phyloP scores from a whole-genome alignment of 37 sponge, comb jelly and placozoan species.

The Hexactinellida sp. region DNA sequence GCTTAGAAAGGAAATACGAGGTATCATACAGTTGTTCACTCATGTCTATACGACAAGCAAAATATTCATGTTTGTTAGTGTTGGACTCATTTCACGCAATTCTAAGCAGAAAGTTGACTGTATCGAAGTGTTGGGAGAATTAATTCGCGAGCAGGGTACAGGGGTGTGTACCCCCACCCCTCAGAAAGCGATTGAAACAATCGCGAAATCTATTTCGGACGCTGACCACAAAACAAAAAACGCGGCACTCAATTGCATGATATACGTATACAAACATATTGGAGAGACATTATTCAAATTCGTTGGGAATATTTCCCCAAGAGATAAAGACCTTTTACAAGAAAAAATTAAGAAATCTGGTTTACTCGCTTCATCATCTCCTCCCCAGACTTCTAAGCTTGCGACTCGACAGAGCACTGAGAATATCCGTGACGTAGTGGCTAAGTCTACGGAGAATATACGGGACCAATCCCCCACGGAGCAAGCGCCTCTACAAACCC shows the following conservation, averaged over 20 bases:
- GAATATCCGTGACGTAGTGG: not conserved
- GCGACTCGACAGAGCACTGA: not conserved
- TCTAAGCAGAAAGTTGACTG: conserved; percentile 40
- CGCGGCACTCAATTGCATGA: conserved; percentile 83
- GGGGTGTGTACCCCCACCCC: conserved; percentile 68
- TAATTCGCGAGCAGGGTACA: conserved; percentile 68
- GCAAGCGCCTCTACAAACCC: not conserved
- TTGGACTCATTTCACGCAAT: not conserved
- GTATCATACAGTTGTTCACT: not conserved
- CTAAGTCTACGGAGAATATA: not conserved
- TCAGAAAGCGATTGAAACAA: conserved; percentile 55
- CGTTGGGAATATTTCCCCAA: conserved; percentile 24
- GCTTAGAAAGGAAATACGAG: not conserved
- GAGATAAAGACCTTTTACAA: not conserved
- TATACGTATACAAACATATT: conserved; percentile 55
- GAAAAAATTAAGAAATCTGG: not conserved
- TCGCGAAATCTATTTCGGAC: conserved; percentile 66
- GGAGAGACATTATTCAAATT: conserved; percentile 71
- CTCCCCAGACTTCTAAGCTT: not conserved
- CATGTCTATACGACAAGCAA: conserved; percentile 3
- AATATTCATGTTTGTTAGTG: not conserved
- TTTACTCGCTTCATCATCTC: not conserved
- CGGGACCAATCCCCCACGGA: not conserved
- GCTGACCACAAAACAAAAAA: conserved; percentile 67
- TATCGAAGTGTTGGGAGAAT: conserved; percentile 62